These are phyloP conservation scores for Canis aureus DNA, from an alignment of 2,113 vertebrate species.

Conservation along the genomic window DNA sequence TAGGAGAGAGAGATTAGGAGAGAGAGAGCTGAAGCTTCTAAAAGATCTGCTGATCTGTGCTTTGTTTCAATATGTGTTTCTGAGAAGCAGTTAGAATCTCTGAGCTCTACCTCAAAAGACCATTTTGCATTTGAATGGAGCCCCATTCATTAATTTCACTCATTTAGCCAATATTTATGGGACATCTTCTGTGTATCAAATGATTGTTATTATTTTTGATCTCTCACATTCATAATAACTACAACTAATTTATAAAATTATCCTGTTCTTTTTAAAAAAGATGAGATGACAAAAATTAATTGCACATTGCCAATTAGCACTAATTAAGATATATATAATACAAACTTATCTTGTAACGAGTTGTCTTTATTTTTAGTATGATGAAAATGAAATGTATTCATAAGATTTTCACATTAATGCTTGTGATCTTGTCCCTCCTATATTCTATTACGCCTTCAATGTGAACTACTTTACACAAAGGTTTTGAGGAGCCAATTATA, in stretches of 20 bases:
- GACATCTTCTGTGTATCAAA: neutral
- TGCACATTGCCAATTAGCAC: neutral
- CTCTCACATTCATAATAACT: neutral
- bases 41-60: neutral
- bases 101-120: neutral
- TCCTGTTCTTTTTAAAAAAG: neutral
- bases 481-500: neutral
- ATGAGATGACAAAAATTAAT: neutral
- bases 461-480: neutral
- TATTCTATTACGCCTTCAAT: neutral
- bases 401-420: neutral
- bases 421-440: neutral
- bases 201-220: conserved; percentile 16
- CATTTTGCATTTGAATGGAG: neutral
- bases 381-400: neutral
- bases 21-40: neutral
- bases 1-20: neutral
- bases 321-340: neutral
- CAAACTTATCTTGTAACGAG: neutral
- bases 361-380: neutral
- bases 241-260: neutral
- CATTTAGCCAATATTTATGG: neutral
- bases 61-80: neutral
- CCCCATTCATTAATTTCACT: neutral
- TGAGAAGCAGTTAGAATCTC: neutral